A percentile compares a stretch with the other conserved stretches of the same genome.
These are phyloP conservation scores for Peromyscus aztecus DNA, from an alignment of 2,797 vertebrate species.

Conservation along the genomic window DNA sequence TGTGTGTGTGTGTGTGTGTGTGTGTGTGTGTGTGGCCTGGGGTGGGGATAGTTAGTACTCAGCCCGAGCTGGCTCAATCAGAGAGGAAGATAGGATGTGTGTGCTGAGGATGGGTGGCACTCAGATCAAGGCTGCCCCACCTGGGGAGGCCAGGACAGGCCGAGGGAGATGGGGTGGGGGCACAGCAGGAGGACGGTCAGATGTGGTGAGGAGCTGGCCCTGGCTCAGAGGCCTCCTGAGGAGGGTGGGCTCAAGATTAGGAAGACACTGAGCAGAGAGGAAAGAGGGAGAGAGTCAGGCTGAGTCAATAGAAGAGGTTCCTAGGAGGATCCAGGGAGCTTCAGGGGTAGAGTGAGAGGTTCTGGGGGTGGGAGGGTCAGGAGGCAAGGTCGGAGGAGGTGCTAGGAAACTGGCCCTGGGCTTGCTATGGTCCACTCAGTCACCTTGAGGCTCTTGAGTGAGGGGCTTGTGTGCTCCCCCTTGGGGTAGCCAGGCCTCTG, in stretches of 20 bases:
- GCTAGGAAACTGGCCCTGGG: no score
- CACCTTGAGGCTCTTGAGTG: not conserved
- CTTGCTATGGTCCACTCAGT: not conserved
- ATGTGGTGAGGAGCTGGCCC: not conserved
- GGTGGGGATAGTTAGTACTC: accelerated
- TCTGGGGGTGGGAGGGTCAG: not conserved
- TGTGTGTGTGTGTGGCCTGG: not conserved
- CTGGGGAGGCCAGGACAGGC: not conserved
- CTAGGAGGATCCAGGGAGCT: not conserved
- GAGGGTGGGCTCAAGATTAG: not conserved
- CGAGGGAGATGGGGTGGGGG: not conserved
- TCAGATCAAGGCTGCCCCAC: not conserved
- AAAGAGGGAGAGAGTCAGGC: not conserved
- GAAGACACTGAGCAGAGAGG: not conserved
- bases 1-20: no score
- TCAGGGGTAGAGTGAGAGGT: not conserved
- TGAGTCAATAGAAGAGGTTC: not conserved
- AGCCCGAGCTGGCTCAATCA: accelerated
- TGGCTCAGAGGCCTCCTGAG: not conserved
- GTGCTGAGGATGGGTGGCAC: accelerated
- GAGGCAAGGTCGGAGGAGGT: not conserved
- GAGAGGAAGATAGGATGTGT: accelerated
- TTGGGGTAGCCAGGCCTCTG: not conserved
- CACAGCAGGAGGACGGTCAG: not conserved
- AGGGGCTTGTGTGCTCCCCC: not conserved